Percentiles rank a stretch among this genome's conserved stretches.
Conservation (phyloP, 1,140 invertebrate species). For the Adelges cooleyi region DNA sequence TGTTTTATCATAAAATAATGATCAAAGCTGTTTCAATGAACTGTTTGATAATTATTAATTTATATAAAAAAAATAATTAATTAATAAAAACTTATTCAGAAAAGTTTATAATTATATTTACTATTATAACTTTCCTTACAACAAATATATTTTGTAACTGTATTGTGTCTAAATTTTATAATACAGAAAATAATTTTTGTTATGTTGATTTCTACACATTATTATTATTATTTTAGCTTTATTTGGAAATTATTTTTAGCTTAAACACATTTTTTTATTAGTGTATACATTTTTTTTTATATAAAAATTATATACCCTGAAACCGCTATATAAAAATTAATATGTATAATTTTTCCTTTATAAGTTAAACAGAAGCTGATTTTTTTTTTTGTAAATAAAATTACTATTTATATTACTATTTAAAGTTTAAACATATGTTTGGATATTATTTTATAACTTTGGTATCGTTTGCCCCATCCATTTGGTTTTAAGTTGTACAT, state of each 20-base stretch:
- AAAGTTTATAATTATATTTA: slow-evolving; percentile 12
- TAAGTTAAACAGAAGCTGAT: slow-evolving; percentile 26
- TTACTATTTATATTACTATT: slow-evolving; percentile 29
- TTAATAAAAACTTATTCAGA: background rate
- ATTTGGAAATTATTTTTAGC: slow-evolving; percentile 27
- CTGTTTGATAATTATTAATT: slow-evolving; percentile 18
- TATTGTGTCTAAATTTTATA: slow-evolving; percentile 19
- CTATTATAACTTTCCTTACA: slow-evolving; percentile 18
- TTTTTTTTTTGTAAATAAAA: slow-evolving; percentile 29
- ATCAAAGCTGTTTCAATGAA: slow-evolving; percentile 11
- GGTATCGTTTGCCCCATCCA: background rate
- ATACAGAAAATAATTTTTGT: slow-evolving; percentile 23
- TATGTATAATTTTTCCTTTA: slow-evolving; percentile 25
- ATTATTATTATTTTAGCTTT: slow-evolving; percentile 27
- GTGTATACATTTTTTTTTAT: slow-evolving; percentile 23
- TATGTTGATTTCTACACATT: slow-evolving; percentile 22
- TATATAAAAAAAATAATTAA: background rate
- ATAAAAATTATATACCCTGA: slow-evolving; percentile 9
- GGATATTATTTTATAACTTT: slow-evolving; percentile 13
- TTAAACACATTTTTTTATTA: slow-evolving; percentile 24
- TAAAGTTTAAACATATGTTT: slow-evolving; percentile 11
- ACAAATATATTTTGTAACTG: slow-evolving; percentile 23
- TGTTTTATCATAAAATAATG: slow-evolving; percentile 6
- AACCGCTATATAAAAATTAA: slow-evolving; percentile 22
- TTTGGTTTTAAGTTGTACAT: slow-evolving; percentile 5